Evolutionary conservation across 2,113 vertebrate species (phyloP), one percentile per base, ranked within the genome.

Genomic region (Chrysochloris asiatica): DNA sequence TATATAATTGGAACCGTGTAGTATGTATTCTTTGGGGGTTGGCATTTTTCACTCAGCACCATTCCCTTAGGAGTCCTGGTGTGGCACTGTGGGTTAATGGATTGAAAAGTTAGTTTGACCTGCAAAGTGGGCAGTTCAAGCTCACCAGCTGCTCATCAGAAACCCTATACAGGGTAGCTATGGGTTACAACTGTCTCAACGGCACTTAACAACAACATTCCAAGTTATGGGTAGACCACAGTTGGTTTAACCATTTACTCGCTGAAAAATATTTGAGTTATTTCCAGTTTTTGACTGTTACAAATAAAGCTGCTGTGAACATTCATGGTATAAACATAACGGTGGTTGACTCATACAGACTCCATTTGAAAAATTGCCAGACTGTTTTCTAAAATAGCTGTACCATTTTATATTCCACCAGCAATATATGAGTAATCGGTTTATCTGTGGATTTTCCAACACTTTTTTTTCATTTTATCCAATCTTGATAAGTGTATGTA

Each of bases 391-490:
- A 83, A 72, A 93, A 77, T 56, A 52, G 69, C 48, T 50, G 19
- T 4, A 63, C 50, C 59, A 79, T 90, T 94, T 88, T 69, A 71
- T 38, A 54, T 91, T 91, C 76, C 71, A 67, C 2, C 2, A 73
- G 33, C 45, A 75, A 6, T 71, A 3, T 50, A 17, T 81, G 69
- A 92, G 30, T 86, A 63, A 41, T 63, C 11, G n/a, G 13, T 89
- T 87, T 84, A 65, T 71, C 48, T 86, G 75, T 10, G 88, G 85
- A 38, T 73, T 92, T 11, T 41, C 5, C 63, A 93, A 72, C 22
- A 41, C 75, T 93, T 76, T 87, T 84, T 94, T 86, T 94, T 86
- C 59, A 89, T 91, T 69, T 77, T 75, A 86, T 50, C 38, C 56
- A 69, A 86, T 90, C n/a, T n/a, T n/a, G n/a, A n/a, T n/a, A n/a